Conservation (phyloP, 1,140 invertebrate genomes). For the Drosophila orosa region DNA sequence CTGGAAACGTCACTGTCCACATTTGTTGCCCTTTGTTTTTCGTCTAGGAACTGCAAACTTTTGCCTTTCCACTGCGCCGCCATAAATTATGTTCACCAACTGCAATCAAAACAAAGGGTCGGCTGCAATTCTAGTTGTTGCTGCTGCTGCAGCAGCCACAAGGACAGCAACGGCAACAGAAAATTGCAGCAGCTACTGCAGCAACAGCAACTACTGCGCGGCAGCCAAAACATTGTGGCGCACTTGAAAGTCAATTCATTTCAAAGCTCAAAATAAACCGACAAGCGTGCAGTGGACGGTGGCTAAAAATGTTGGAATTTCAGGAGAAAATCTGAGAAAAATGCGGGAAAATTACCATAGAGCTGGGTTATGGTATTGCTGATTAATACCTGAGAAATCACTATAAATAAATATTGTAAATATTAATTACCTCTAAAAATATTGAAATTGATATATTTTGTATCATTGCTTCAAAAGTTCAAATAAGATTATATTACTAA, state of each 20-base stretch:
- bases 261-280: conserved; percentile 52
- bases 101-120: conserved; percentile 74
- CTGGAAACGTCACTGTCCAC: conserved; percentile 50
- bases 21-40: conserved; percentile 34
- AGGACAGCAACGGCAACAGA: conserved; percentile 13
- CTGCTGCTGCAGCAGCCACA: conserved; percentile 13
- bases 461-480: too few relatives aligned
- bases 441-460: too few relatives aligned
- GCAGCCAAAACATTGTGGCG: conserved; percentile 56
- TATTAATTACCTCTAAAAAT: too few relatives aligned
- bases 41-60: conserved; percentile 44
- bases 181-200: conserved; percentile 16
- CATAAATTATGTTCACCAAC: conserved; percentile 76
- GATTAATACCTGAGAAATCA: not conserved
- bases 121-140: conserved; percentile 41
- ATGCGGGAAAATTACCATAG: not conserved
- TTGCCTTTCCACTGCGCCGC: conserved; percentile 42
- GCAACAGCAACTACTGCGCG: conserved; percentile 10
- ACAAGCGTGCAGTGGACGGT: conserved; percentile 2
- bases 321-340: not conserved
- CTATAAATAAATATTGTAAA: too few relatives aligned
- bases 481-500: too few relatives aligned
- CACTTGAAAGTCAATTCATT: conserved; percentile 77
- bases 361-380: not conserved
- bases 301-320: not conserved